Base-by-base conservation (phyloP, 2,113 vertebrate genomes). In the Solea solea region DNA sequence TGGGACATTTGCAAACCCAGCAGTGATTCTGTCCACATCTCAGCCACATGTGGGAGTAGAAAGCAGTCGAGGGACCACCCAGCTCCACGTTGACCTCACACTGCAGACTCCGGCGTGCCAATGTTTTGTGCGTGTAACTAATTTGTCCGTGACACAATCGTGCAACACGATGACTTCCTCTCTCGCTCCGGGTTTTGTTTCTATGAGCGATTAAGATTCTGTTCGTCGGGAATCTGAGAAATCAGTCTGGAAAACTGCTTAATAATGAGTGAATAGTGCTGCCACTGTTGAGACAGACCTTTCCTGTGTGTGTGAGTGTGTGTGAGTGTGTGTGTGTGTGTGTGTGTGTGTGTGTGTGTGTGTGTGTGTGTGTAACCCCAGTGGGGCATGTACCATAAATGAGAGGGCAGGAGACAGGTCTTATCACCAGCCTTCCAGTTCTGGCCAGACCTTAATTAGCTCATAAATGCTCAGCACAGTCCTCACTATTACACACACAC, bases 391-490 rank as follows among this genome's bases (percentile, higher is more conserved):
- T 66, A 84, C 77, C 80, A 63, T 87, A 89, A 90, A 89, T 90
- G 85, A 85, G 86, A 60, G 70, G 75, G 74, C 74, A 61, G 70
- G 78, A 90, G 81, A 89, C 74, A 1, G 72, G 81, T 66, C 86
- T 91, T 90, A 89, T 92, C 90, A 89, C 84, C 72, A 86, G 89
- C 68, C 71, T 66, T 51, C 62, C 78, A 88, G 88, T 81, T 74
- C 69, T 86, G 83, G 75, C 76, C 82, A 85, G 75, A 76, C 85
- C 58, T 82, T 87, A 90, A 87, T 89, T 88, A 83, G 81, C 89
- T 89, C 88, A 79, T 91, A 91, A 91, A 84, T 84, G 78, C 80
- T 81, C 64, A 74, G 78, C 15, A 80, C 63, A 74, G 78, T 15
- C 34, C 69, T 82, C 78, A 83, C 69, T 56, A 39, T 72, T 50